Evolutionary conservation across 2,797 vertebrate genomes (phyloP).

Genomic region (Crocodylus rhombifer): DNA sequence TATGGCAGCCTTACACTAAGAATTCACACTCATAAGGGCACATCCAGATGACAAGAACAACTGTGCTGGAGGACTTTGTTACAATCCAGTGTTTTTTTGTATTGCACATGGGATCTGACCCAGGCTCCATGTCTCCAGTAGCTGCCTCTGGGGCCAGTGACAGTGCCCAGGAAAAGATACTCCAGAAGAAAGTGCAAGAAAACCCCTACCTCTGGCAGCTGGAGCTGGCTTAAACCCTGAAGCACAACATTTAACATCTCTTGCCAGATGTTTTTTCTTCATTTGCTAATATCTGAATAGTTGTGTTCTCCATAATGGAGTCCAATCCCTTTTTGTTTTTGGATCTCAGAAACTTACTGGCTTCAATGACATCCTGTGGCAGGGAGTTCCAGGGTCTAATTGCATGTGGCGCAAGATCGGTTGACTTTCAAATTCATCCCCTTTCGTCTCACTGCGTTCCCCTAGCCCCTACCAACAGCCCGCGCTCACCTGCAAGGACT

Average conservation of each 20-base stretch:
- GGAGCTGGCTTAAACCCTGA: not conserved
- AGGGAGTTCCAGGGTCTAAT: not conserved
- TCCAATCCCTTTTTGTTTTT: not conserved
- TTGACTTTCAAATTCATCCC: not conserved
- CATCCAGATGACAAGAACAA: not conserved
- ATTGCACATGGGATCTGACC: accelerated
- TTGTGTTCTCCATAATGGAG: not conserved
- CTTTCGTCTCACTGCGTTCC: not conserved
- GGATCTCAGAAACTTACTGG: not conserved
- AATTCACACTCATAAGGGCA: not conserved
- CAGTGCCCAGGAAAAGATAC: accelerated
- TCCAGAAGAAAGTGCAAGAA: not conserved
- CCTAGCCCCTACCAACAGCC: not conserved
- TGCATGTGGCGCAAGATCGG: not conserved
- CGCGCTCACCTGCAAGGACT: not conserved
- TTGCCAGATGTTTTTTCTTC: not conserved
- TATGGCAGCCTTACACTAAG: too few relatives aligned
- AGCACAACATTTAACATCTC: not conserved
- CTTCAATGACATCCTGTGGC: not conserved
- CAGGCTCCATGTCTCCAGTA: accelerated
- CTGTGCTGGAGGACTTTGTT: too few relatives aligned
- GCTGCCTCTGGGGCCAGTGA: not conserved
- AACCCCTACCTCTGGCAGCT: not conserved
- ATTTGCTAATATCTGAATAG: not conserved
- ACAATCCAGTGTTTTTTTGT: not conserved